These are phyloP conservation scores for Melanargia galathea DNA, from an alignment of 2,888 invertebrate genomes.

Conservation along the genomic window DNA sequence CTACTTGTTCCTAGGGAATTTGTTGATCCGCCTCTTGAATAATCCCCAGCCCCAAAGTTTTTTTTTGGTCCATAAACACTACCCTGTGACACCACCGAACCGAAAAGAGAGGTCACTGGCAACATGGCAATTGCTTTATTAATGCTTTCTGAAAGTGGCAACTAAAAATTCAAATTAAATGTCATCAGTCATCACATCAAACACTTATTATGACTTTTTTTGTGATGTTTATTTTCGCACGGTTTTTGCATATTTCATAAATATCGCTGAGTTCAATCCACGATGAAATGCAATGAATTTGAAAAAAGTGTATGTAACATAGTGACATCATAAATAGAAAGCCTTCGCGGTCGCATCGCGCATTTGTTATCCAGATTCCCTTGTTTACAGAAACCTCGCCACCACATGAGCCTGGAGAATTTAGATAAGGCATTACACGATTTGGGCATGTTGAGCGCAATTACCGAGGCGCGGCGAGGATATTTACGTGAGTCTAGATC, in stretches of 20 bases:
- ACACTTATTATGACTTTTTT: conserved; percentile 71
- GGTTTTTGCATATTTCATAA: conserved; percentile 62
- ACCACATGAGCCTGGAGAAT: conserved; percentile 76
- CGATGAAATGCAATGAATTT: conserved; percentile 73
- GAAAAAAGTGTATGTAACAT: conserved; percentile 61
- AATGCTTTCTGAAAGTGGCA: neutral
- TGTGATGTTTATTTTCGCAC: conserved; percentile 79
- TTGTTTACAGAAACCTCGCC: conserved; percentile 72
- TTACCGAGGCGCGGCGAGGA: conserved; percentile 81
- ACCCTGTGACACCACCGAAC: too few relatives aligned
- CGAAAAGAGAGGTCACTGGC: too few relatives aligned
- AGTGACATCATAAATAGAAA: conserved; percentile 28
- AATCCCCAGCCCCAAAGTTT: too few relatives aligned
- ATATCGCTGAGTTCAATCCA: conserved; percentile 53
- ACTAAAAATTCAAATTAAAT: conserved; percentile 29
- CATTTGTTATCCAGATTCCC: conserved; percentile 45
- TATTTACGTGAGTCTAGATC: conserved; percentile 79
- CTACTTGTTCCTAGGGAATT: too few relatives aligned
- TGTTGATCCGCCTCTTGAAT: too few relatives aligned
- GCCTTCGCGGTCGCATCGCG: conserved; percentile 3
- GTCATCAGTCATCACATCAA: conserved; percentile 39
- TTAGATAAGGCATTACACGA: conserved; percentile 83
- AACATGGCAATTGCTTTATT: neutral
- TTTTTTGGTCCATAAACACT: too few relatives aligned
- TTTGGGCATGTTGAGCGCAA: conserved; percentile 83